phyloP scores from a whole-genome alignment of 2,797 vertebrate genomes.

The Poeciliopsis paucimaculata region DNA sequence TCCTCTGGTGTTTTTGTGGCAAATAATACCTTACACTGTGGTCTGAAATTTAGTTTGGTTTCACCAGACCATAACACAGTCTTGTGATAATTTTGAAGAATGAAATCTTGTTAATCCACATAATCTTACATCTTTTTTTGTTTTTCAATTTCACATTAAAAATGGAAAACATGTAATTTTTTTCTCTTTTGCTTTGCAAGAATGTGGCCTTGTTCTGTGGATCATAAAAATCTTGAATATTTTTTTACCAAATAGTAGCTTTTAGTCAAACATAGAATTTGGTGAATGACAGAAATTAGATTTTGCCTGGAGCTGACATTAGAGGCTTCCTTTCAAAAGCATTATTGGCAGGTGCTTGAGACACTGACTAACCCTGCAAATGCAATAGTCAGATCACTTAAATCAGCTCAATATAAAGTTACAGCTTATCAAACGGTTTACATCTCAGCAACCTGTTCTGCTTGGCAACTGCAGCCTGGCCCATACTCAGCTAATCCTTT shows the following conservation, averaged over 20 bases:
- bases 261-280: background rate
- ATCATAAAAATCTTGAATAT: background rate
- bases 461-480: background rate
- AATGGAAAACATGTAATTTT: background rate
- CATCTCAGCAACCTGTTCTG: slow-evolving; percentile 5
- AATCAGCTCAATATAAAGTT: slow-evolving; percentile 11
- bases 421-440: slow-evolving; percentile 11
- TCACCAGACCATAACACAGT: background rate
- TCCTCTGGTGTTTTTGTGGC: background rate
- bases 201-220: background rate
- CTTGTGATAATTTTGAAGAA: background rate
- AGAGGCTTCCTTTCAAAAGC: slow-evolving; percentile 5
- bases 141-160: background rate
- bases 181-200: background rate
- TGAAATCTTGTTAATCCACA: background rate
- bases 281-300: background rate
- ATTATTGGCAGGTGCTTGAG: background rate
- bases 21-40: background rate
- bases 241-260: too few species aligned
- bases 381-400: slow-evolving; percentile 11
- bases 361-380: slow-evolving; percentile 14
- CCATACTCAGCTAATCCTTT: slow-evolving; percentile 23
- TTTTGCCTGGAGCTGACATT: background rate
- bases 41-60: background rate
- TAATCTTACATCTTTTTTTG: background rate